Conservation (phyloP, 2,797 vertebrate species). For the Lacerta viridis region DNA sequence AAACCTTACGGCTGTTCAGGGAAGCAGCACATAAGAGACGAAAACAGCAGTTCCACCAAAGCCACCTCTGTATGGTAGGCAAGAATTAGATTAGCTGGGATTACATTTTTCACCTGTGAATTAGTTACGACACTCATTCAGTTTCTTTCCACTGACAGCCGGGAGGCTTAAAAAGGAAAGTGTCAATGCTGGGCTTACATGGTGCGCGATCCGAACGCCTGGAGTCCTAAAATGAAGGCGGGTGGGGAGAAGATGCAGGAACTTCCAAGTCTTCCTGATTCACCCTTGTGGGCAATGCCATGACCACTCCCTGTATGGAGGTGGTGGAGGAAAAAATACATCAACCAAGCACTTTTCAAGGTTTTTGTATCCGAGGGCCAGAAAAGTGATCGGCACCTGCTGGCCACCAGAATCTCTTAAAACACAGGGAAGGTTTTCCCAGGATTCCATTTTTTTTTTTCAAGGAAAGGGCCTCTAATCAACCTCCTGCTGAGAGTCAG, state of each 20-base stretch:
- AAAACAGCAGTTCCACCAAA: not conserved
- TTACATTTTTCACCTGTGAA: not conserved
- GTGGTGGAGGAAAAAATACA: not conserved
- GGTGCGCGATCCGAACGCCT: not conserved
- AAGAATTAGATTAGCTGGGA: conserved; percentile 29
- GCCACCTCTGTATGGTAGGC: not conserved
- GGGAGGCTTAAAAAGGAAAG: conserved; percentile 17
- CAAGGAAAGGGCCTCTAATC: not conserved
- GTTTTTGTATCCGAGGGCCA: conserved; percentile 11
- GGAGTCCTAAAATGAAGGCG: not conserved
- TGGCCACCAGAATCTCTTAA: not conserved
- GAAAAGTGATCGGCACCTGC: not conserved
- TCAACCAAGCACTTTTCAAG: not conserved
- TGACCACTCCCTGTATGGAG: not conserved
- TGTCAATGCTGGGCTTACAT: not conserved
- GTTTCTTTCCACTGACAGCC: not conserved
- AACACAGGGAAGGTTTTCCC: not conserved
- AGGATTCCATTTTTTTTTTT: not conserved
- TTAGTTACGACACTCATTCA: fast-evolving
- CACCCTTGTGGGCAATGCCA: not conserved
- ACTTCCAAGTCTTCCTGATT: not conserved
- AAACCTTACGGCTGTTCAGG: not conserved
- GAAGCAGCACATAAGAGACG: not conserved
- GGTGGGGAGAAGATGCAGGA: not conserved
- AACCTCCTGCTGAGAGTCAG: not conserved